Evolutionary conservation across 2,113 vertebrate genomes (phyloP).

Genomic region (Barbus barbus): DNA sequence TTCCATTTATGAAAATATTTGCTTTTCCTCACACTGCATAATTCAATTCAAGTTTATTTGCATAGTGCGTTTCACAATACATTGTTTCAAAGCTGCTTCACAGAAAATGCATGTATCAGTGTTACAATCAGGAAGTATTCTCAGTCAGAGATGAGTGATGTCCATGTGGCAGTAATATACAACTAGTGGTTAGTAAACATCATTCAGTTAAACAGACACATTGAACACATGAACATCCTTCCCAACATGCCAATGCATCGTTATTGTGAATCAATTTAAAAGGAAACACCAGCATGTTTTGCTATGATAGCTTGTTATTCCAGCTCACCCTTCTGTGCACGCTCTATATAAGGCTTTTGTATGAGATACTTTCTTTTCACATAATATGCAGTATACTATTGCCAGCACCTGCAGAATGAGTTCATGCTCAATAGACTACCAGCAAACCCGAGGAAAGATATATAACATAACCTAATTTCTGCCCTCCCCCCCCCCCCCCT

Average conservation of each 20-base stretch:
- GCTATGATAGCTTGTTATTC: background rate
- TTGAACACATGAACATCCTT: background rate
- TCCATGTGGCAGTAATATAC: background rate
- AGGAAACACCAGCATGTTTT: background rate
- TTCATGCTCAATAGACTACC: conserved; percentile 37
- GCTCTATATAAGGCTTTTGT: conserved; percentile 21
- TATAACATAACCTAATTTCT: conserved; percentile 42
- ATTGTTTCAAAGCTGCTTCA: background rate
- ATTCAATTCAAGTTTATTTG: background rate
- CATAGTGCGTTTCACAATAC: background rate
- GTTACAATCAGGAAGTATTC: background rate
- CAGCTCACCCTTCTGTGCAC: background rate
- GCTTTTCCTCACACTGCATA: background rate
- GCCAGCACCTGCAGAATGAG: conserved; percentile 42
- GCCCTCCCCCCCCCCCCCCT: background rate
- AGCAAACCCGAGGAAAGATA: conserved; percentile 47
- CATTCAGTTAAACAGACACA: background rate
- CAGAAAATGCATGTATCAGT: background rate
- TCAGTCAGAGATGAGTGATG: background rate
- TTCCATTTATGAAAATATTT: background rate
- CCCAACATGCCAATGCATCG: background rate
- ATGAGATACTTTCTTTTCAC: background rate
- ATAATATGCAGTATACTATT: conserved; percentile 12
- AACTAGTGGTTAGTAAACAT: background rate
- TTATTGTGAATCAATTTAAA: background rate